Evolutionary conservation across 2,797 vertebrate species (phyloP), one percentile per base, ranked within the genome.

Genomic region (Malacoraja senta): DNA sequence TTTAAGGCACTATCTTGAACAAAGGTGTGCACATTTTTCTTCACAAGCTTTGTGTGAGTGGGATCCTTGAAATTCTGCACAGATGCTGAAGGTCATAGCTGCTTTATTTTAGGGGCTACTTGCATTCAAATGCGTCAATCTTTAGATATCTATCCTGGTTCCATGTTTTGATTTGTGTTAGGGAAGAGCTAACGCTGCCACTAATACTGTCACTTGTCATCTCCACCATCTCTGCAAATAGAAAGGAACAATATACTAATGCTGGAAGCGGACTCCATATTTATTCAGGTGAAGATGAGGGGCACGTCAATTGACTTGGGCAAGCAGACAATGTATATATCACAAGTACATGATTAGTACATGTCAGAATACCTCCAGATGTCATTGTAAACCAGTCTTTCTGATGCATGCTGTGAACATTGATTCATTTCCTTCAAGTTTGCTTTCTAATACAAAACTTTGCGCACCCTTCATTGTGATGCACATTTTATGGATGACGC

Each of bases 401-500:
- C 71, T 76, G 38, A 92, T 76, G 68, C 26, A 15, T 53, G 7
- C 38, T 19, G 19, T 63, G 10, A 35, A 17, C 61, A 35, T 29
- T 13, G 26, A 86, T 86, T 86, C 29, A 61, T 15, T 76, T 92
- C 68, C 90, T 92, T 58, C 19, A 58, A 24, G 90, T 38, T 53
- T 92, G 35, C 38, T 76, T 76, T 92, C 21, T 76, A 76, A 76
- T 74, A 92, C 68, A 76, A 71, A 76, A 76, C 15, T 76, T 92
- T 21, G 76, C 32, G 12, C 35, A 19, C 68, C 88, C 88, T 92
- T 92, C 24, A 58, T 92, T 92, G 72, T 74, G 38, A 58, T 53
- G 71, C 7, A 38, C 71, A 92, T 76, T 74, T 74, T 76, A 53
- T 91, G 90, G 19, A 76, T 58, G 26, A 9, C n/a, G 32, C 1